phyloP scores from a whole-genome alignment of 2,113 vertebrate species.

The Paramisgurnus dabryanus region DNA sequence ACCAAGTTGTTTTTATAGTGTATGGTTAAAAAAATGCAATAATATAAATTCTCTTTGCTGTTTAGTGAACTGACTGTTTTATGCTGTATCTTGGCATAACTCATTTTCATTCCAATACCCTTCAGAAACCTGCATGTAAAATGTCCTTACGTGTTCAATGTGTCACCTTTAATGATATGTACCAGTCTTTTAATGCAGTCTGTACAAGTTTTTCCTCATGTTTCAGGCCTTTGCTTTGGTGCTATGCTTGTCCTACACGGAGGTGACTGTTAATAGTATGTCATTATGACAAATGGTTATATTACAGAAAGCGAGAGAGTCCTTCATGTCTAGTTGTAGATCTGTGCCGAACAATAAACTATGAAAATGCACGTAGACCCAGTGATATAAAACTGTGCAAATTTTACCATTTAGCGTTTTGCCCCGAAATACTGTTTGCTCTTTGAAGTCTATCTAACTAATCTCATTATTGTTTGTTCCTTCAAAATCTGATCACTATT shows the following conservation, averaged over 20 bases:
- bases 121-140: background rate
- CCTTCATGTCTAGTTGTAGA: slow-evolving; percentile 51
- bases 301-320: slow-evolving; percentile 33
- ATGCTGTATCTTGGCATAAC: background rate
- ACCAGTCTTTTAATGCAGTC: slow-evolving; percentile 19
- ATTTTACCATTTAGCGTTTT: background rate
- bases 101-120: slow-evolving; percentile 4
- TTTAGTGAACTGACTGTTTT: background rate
- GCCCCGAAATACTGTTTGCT: background rate
- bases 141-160: slow-evolving; percentile 4
- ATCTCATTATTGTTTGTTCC: slow-evolving; percentile 26
- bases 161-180: slow-evolving; percentile 25
- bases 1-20: too few species aligned
- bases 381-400: slow-evolving; percentile 1
- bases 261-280: slow-evolving; percentile 60
- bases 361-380: background rate
- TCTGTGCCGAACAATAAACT: slow-evolving; percentile 27
- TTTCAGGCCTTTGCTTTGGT: slow-evolving; percentile 22
- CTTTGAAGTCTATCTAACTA: background rate
- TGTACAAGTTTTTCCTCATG: slow-evolving; percentile 14
- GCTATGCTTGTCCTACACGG: slow-evolving; percentile 49
- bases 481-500: slow-evolving; percentile 36
- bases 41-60: too few species aligned
- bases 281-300: slow-evolving; percentile 59
- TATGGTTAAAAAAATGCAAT: too few species aligned